phyloP scores from a whole-genome alignment of 2,797 vertebrate genomes.

The Malurus leucopterus region DNA sequence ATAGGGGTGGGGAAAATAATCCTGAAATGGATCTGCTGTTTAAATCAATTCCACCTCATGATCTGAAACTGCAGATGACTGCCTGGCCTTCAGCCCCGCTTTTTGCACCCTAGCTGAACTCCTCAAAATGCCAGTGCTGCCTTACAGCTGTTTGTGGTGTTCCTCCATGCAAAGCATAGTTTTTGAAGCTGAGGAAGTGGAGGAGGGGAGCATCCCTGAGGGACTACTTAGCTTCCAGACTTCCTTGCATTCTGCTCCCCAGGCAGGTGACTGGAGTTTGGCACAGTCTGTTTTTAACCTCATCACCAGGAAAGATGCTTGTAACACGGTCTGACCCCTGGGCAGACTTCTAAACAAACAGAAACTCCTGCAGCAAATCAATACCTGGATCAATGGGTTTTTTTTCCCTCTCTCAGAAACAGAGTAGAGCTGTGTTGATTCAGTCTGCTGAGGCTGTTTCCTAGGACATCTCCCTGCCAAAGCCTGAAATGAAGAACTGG shows the following conservation, averaged over 20 bases:
- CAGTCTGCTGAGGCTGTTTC: not conserved
- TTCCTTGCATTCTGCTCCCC: not conserved
- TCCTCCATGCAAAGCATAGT: not conserved
- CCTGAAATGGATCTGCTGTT: not conserved
- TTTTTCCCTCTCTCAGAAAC: not conserved
- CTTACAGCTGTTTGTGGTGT: not conserved
- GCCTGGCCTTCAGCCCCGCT: not conserved
- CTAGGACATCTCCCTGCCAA: not conserved
- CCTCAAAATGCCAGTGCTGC: not conserved
- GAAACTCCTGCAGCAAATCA: conserved; percentile 14
- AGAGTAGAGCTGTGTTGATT: not conserved
- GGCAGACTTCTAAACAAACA: conserved; percentile 52
- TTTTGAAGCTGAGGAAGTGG: not conserved
- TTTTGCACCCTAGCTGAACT: not conserved
- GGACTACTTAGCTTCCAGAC: not conserved
- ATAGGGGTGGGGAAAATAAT: not conserved
- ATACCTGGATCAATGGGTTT: not conserved
- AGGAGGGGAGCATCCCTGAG: not conserved
- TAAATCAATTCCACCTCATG: not conserved
- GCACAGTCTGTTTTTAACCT: conserved; percentile 17
- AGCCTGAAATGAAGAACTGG: not conserved
- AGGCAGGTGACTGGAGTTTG: not conserved
- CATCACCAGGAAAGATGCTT: not conserved
- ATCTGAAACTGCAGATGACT: not conserved
- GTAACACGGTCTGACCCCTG: conserved; percentile 20